Evolutionary conservation across 2,888 invertebrate genomes (phyloP).

Genomic region (Hymenopus coronatus): DNA sequence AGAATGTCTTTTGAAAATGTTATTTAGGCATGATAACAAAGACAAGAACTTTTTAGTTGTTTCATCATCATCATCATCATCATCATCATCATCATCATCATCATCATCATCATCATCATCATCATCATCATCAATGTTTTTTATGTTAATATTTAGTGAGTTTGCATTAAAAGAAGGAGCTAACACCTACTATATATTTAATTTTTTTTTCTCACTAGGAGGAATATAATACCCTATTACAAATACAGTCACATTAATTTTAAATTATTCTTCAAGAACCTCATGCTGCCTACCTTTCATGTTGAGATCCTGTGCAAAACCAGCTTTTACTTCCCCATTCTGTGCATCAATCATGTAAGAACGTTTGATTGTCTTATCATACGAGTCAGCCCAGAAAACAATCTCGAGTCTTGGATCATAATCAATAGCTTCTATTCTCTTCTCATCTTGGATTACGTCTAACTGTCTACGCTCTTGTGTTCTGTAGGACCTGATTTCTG

Average conservation of each 20-base stretch:
- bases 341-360: slow-evolving; percentile 84
- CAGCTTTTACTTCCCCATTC: slow-evolving; percentile 69
- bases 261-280: no score
- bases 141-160: no score
- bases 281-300: slow-evolving; percentile 56
- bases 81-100: background rate
- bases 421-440: slow-evolving; percentile 88
- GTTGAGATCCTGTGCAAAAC: slow-evolving; percentile 82
- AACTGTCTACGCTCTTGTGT: slow-evolving; percentile 52
- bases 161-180: no score
- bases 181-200: no score
- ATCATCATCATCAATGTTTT: background rate
- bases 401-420: slow-evolving; percentile 80
- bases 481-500: slow-evolving; percentile 77
- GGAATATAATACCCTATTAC: no score
- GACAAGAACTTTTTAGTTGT: background rate
- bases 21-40: background rate
- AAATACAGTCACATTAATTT: no score
- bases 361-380: slow-evolving; percentile 84
- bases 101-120: background rate
- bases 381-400: slow-evolving; percentile 94
- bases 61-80: background rate
- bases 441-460: slow-evolving; percentile 79
- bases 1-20: background rate
- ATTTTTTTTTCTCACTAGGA: no score